Conservation (phyloP, 2,797 vertebrate species). For the Parambassis ranga region DNA sequence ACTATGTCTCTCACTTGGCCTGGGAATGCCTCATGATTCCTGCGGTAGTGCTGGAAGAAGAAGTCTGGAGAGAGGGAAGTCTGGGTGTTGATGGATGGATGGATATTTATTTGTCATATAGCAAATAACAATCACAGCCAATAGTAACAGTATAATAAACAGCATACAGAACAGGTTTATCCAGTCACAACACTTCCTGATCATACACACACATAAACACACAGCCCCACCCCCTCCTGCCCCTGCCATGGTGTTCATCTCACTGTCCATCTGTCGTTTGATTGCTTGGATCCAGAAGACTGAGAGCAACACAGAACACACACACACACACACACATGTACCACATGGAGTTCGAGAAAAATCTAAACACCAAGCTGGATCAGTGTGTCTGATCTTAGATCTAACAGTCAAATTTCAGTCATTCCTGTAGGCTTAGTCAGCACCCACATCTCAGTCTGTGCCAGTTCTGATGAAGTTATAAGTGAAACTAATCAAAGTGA, state of each 20-base stretch:
- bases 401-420: neutral
- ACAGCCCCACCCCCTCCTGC: neutral
- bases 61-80: too few species aligned
- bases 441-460: neutral
- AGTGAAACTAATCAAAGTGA: too few species aligned
- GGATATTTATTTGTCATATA: too few species aligned
- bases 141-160: too few species aligned
- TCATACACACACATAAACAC: neutral
- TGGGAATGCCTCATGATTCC: too few species aligned
- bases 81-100: too few species aligned
- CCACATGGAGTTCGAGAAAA: slow-evolving; percentile 11
- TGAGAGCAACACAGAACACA: neutral
- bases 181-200: neutral
- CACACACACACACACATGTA: slow-evolving; percentile 1
- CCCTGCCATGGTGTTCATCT: neutral
- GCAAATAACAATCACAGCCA: too few species aligned
- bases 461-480: too few species aligned
- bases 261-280: slow-evolving; percentile 30
- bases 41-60: too few species aligned
- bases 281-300: neutral
- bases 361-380: slow-evolving; percentile 22
- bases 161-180: neutral
- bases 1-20: too few species aligned
- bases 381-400: neutral
- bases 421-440: neutral